phyloP scores from a whole-genome alignment of 2,113 vertebrate genomes.

The Antennarius striatus region DNA sequence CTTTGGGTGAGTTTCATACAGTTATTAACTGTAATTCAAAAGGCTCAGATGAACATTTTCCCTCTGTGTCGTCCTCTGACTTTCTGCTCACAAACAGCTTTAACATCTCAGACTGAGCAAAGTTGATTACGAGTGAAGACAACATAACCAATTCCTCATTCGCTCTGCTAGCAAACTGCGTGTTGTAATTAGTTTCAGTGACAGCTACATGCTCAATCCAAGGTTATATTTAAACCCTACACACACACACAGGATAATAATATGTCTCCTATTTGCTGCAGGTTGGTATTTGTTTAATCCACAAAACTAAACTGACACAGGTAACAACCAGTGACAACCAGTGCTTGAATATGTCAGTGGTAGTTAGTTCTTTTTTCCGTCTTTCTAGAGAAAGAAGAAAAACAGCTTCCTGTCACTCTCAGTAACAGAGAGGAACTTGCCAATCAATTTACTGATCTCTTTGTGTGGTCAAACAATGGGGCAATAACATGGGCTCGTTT shows the following conservation, averaged over 20 bases:
- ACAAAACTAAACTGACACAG: no score
- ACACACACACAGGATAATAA: no score
- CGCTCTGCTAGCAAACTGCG: not conserved
- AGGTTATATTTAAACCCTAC: no score
- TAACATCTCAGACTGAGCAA: constrained; percentile 14
- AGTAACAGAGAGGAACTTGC: constrained; percentile 49
- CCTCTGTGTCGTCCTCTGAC: not conserved
- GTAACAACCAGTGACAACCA: no score
- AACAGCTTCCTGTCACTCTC: constrained; percentile 8
- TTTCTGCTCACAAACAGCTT: constrained; percentile 14
- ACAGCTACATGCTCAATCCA: no score
- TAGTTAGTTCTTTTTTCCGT: no score
- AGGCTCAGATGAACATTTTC: no score
- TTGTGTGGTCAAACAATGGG: not conserved
- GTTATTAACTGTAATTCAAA: no score
- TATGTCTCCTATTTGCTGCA: no score
- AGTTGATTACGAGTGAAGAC: constrained; percentile 16
- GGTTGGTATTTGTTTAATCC: no score
- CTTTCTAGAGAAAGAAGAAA: constrained; percentile 8
- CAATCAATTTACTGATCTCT: constrained; percentile 6
- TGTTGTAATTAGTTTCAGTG: not conserved
- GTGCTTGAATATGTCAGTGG: no score
- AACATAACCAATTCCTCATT: constrained; percentile 38
- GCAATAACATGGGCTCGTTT: not conserved
- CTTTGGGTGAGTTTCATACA: no score